Evolutionary conservation across 2,888 invertebrate species (phyloP).

Genomic region (Archaeoteleia sp.): DNA sequence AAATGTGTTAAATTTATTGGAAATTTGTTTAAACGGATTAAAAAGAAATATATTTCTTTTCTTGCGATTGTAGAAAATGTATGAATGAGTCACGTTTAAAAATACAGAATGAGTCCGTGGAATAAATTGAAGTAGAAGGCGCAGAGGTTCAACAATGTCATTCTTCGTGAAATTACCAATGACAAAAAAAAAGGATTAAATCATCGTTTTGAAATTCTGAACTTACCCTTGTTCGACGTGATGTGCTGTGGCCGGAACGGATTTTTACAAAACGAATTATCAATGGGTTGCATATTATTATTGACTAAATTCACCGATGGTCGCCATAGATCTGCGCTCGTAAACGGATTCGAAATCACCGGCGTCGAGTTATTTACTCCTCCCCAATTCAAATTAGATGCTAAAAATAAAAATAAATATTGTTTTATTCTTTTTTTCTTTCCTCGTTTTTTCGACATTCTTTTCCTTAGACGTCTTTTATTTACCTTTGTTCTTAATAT

Average conservation of each 20-base stretch:
- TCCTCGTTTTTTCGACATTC: background rate
- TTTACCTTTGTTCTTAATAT: background rate
- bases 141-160: no score
- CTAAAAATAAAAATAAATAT: conserved; percentile 53
- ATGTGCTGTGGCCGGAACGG: conserved; percentile 70
- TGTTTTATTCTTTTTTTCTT: conserved; percentile 2
- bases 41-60: no score
- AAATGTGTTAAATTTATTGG: no score
- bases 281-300: conserved; percentile 68
- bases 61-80: no score
- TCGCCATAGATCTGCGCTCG: conserved; percentile 67
- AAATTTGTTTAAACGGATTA: no score
- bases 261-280: conserved; percentile 68
- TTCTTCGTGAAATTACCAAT: no score
- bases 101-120: no score
- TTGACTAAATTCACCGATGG: conserved; percentile 68
- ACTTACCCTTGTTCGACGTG: conserved; percentile 68
- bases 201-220: conserved; percentile 1
- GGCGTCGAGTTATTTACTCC: conserved; percentile 61
- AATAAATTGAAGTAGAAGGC: no score
- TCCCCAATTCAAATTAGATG: conserved; percentile 65
- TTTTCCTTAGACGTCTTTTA: background rate
- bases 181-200: no score
- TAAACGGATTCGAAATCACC: conserved; percentile 71
- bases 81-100: no score